phyloP scores from a whole-genome alignment of 2,113 vertebrate genomes.

The Pterocles burchelli region DNA sequence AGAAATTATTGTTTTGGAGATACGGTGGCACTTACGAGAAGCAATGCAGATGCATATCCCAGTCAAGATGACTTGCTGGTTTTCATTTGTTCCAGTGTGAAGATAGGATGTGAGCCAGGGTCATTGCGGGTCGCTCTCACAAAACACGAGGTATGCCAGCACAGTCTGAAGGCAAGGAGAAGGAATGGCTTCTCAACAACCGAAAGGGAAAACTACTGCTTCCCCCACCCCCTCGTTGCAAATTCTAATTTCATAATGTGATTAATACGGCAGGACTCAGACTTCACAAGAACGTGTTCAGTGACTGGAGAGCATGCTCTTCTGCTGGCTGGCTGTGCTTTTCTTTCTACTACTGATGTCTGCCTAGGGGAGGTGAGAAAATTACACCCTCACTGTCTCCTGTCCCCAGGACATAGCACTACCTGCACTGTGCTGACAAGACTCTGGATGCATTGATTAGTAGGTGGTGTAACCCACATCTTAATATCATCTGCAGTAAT shows the following conservation, averaged over 20 bases:
- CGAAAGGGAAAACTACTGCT: background rate
- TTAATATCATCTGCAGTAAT: background rate
- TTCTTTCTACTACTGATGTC: background rate
- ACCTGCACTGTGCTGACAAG: background rate
- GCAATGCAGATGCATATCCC: background rate
- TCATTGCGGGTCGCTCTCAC: fast-evolving
- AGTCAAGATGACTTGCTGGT: background rate
- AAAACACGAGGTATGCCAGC: background rate
- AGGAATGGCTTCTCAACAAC: background rate
- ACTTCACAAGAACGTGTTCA: background rate
- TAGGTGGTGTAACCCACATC: background rate
- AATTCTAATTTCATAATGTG: background rate
- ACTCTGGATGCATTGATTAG: background rate
- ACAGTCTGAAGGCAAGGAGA: background rate
- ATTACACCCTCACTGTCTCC: background rate
- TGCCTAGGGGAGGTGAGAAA: background rate
- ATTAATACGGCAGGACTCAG: background rate
- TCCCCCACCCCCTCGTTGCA: fast-evolving
- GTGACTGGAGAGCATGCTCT: background rate
- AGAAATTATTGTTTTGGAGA: background rate
- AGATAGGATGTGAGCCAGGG: background rate
- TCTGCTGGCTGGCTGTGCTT: background rate
- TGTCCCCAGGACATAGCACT: fast-evolving
- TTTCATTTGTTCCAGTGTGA: background rate
- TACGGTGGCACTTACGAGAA: background rate